phyloP scores from a whole-genome alignment of 2,113 vertebrate species.

The human (Homo sapiens) region DNA sequence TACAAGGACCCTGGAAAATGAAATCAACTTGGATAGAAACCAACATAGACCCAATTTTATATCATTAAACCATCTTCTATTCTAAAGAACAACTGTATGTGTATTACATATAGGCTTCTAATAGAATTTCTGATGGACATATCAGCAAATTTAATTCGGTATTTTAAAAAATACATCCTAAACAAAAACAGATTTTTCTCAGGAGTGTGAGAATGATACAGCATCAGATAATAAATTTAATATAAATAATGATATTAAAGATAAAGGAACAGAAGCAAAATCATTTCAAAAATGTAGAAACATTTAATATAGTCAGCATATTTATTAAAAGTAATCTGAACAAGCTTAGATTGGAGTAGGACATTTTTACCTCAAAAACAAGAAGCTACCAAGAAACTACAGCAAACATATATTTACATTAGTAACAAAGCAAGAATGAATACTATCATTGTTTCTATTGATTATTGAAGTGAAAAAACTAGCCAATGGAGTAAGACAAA shows the following conservation, averaged over 20 bases:
- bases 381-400: neutral
- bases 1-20: neutral
- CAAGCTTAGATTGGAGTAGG: neutral
- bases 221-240: neutral
- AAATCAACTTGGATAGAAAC: neutral
- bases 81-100: neutral
- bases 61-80: neutral
- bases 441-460: neutral
- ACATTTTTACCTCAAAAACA: neutral
- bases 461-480: neutral
- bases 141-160: neutral
- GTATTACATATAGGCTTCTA: neutral
- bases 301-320: neutral
- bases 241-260: neutral
- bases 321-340: neutral
- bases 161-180: neutral
- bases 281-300: neutral
- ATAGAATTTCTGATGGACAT: slow-evolving; percentile 1
- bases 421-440: neutral
- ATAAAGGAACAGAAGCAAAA: neutral
- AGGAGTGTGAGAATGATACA: neutral
- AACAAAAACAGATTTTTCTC: neutral
- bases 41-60: neutral
- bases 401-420: neutral
- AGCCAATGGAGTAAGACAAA: neutral